Conservation (phyloP, 1,140 invertebrate genomes). For the Platorchestia sp. region DNA sequence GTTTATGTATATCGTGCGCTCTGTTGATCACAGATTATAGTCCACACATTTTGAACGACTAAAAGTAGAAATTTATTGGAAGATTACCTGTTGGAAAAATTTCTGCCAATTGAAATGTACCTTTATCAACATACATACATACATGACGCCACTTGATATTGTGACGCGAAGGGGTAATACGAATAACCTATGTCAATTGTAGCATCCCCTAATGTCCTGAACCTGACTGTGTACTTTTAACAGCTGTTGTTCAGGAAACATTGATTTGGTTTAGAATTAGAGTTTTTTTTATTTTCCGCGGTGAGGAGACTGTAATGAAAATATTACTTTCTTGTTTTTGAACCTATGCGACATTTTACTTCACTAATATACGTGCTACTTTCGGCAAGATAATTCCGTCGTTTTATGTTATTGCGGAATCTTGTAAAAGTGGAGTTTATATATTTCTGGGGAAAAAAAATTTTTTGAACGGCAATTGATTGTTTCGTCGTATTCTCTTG, state of each 20-base stretch:
- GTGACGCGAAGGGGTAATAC: too few relatives aligned
- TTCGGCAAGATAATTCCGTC: background rate
- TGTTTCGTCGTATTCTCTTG: background rate
- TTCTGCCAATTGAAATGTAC: background rate
- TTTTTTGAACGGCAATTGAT: background rate
- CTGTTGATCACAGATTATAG: background rate
- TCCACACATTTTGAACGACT: background rate
- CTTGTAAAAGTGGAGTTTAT: background rate
- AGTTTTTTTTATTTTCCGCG: too few relatives aligned
- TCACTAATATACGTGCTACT: background rate
- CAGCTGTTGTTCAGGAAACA: too few relatives aligned
- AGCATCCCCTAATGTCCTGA: too few relatives aligned
- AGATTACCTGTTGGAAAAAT: background rate
- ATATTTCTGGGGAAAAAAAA: background rate
- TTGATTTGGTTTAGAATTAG: too few relatives aligned
- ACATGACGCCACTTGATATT: background rate
- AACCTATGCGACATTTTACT: background rate
- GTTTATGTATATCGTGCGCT: background rate
- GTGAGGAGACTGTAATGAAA: too few relatives aligned
- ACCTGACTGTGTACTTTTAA: too few relatives aligned
- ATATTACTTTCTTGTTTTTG: background rate
- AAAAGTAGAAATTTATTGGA: background rate
- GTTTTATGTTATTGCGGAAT: background rate
- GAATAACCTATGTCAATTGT: too few relatives aligned
- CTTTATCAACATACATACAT: background rate